Conservation (phyloP, 1,140 invertebrate genomes). For the Leptinotarsa undecemlineata region DNA sequence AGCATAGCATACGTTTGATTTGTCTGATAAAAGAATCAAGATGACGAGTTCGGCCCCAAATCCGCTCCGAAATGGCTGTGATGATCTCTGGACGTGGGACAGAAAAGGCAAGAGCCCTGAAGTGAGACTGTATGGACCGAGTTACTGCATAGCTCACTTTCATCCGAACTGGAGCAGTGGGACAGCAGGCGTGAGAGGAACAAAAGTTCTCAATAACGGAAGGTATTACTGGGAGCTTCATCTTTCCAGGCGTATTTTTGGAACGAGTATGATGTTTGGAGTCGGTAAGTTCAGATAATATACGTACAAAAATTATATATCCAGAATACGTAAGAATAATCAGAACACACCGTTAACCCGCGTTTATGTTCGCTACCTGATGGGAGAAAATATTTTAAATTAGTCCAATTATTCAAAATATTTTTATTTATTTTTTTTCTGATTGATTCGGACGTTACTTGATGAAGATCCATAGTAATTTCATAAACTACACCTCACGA, state of each 20-base stretch:
- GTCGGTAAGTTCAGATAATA: conserved; percentile 60
- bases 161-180: conserved; percentile 79
- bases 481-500: too few species aligned
- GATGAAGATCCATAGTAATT: too few species aligned
- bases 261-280: conserved; percentile 80
- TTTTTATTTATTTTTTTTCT: too few species aligned
- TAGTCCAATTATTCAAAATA: too few species aligned
- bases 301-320: too few species aligned
- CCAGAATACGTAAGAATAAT: too few species aligned
- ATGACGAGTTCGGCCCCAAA: neutral
- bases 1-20: neutral
- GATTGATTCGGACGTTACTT: too few species aligned
- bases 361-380: too few species aligned
- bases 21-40: neutral
- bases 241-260: conserved; percentile 69
- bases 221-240: conserved; percentile 73
- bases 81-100: conserved; percentile 72
- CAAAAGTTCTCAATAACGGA: conserved; percentile 65
- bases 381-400: too few species aligned
- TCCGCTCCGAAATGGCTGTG: conserved; percentile 49
- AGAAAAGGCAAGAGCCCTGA: conserved; percentile 66
- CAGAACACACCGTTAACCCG: too few species aligned
- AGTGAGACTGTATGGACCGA: conserved; percentile 61
- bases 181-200: conserved; percentile 71
- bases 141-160: conserved; percentile 63